These are phyloP conservation scores for Danionella cerebrum DNA, from an alignment of 2,113 vertebrate genomes.

Conservation along the genomic window DNA sequence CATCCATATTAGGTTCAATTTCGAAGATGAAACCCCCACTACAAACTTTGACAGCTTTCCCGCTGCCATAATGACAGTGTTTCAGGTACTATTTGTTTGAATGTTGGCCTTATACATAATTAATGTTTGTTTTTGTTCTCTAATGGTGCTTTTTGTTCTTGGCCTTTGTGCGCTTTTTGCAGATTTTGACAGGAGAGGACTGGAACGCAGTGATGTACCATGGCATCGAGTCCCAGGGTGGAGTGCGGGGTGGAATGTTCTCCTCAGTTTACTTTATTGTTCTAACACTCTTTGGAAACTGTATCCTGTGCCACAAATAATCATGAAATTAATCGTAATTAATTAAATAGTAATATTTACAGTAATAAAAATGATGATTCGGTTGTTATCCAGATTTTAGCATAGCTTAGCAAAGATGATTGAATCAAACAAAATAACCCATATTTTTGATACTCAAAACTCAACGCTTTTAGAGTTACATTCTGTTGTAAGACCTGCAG, in stretches of 20 bases:
- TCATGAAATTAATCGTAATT: neutral
- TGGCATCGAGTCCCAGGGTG: constrained; percentile 90
- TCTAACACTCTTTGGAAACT: constrained; percentile 93
- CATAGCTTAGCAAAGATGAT: too few species aligned
- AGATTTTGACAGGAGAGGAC: constrained; percentile 96
- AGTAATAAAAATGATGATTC: too few species aligned
- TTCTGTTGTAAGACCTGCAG: too few species aligned
- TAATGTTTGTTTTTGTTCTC: neutral
- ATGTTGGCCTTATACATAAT: neutral
- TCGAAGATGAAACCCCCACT: constrained; percentile 85
- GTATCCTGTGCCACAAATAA: constrained; percentile 74
- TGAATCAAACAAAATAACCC: too few species aligned
- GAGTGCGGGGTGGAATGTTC: constrained; percentile 87
- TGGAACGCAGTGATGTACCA: constrained; percentile 99
- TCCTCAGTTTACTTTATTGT: constrained; percentile 96
- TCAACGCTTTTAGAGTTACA: too few species aligned
- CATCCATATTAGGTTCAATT: constrained; percentile 80
- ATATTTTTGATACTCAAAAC: too few species aligned
- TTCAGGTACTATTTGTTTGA: constrained; percentile 74
- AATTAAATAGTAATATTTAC: too few species aligned
- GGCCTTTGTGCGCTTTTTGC: constrained; percentile 16
- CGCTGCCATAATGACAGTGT: constrained; percentile 93
- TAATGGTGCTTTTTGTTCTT: neutral
- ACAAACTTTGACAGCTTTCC: constrained; percentile 96
- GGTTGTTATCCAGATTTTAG: too few species aligned